Evolutionary conservation across 2,113 vertebrate genomes (phyloP).

Genomic region (Struthidea cinerea): DNA sequence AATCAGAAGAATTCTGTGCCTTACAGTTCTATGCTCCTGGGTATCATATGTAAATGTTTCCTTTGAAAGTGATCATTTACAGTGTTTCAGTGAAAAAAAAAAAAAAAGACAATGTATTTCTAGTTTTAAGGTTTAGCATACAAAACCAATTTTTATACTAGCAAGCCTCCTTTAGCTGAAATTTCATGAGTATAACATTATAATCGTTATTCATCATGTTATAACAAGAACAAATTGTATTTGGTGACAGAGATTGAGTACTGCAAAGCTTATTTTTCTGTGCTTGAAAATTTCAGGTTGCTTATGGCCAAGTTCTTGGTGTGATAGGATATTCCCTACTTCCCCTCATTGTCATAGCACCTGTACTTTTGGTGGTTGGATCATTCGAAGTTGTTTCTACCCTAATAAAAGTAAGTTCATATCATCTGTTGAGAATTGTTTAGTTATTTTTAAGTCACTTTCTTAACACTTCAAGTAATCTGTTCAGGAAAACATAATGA

Average conservation of each 20-base stretch:
- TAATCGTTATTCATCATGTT: not conserved
- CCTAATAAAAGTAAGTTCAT: conserved; percentile 88
- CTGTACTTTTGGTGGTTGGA: conserved; percentile 88
- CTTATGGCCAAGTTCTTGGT: conserved; percentile 95
- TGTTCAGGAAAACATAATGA: not conserved
- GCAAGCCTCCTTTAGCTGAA: not conserved
- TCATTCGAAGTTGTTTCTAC: conserved; percentile 92
- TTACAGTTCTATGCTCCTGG: not conserved
- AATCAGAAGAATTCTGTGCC: not conserved
- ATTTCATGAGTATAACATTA: not conserved
- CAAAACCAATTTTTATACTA: not conserved
- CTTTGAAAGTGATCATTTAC: not conserved
- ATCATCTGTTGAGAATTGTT: not conserved
- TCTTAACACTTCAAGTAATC: not conserved
- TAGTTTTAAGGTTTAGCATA: not conserved
- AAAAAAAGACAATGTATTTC: not conserved
- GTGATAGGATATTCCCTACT: conserved; percentile 98
- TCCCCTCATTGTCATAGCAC: conserved; percentile 95
- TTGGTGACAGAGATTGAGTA: not conserved
- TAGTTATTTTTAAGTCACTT: not conserved
- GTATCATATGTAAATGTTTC: not conserved
- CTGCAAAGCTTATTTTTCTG: not conserved
- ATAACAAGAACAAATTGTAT: not conserved
- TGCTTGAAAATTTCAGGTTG: conserved; percentile 82
- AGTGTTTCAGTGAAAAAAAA: not conserved